Conservation (phyloP, 2,113 vertebrate species). For the Ardeotis arabs region DNA sequence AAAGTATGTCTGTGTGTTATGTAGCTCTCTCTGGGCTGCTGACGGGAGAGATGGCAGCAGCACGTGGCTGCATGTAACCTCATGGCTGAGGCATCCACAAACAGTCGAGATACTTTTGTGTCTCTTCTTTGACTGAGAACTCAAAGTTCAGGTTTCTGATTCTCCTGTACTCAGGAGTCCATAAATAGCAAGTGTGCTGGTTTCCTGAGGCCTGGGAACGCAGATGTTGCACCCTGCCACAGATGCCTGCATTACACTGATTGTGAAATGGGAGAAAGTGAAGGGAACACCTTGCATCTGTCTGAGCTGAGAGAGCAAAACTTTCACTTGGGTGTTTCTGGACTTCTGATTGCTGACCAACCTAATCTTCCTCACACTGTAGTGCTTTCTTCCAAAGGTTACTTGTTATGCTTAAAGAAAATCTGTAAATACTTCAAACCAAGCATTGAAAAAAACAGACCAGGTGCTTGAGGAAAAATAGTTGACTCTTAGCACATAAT, state of each 20-base stretch:
- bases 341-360: background rate
- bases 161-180: background rate
- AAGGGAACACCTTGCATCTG: accelerated
- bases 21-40: background rate
- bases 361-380: background rate
- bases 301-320: background rate
- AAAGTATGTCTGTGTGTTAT: background rate
- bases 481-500: background rate
- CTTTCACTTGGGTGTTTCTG: background rate
- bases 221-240: background rate
- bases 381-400: background rate
- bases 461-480: background rate
- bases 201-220: background rate
- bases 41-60: background rate
- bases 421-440: background rate
- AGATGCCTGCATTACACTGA: accelerated
- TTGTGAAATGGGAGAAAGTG: background rate
- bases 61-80: accelerated
- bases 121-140: background rate
- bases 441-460: background rate
- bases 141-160: background rate
- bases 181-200: background rate
- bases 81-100: background rate
- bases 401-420: background rate
- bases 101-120: background rate